Evolutionary conservation across 2,113 vertebrate species (phyloP).

Genomic region (Vidua chalybeata): DNA sequence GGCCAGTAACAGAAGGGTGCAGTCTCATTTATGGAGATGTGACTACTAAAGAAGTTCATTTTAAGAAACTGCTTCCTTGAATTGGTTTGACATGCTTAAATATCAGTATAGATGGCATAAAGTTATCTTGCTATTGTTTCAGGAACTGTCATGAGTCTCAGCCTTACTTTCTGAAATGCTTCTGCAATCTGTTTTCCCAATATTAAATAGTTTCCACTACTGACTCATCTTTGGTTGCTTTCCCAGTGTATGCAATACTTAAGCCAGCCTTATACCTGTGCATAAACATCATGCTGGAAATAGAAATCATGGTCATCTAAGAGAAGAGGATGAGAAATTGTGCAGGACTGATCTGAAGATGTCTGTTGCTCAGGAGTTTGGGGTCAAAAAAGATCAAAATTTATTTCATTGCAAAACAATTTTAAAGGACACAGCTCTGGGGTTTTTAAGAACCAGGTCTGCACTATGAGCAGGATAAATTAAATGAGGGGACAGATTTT

Average conservation of each 20-base stretch:
- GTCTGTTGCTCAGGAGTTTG: neutral
- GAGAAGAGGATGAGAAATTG: neutral
- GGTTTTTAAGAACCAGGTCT: neutral
- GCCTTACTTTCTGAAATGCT: constrained; percentile 37
- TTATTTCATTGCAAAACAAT: neutral
- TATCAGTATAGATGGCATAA: neutral
- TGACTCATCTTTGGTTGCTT: constrained; percentile 47
- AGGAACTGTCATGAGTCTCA: neutral
- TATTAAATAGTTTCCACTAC: constrained; percentile 60
- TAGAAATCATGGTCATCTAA: neutral
- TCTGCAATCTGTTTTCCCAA: constrained; percentile 22
- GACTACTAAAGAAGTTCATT: neutral
- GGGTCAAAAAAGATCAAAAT: neutral
- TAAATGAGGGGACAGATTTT: neutral
- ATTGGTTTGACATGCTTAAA: neutral
- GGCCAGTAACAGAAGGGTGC: neutral
- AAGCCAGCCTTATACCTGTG: constrained; percentile 10
- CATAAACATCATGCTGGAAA: constrained; percentile 13
- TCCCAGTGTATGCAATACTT: constrained; percentile 18
- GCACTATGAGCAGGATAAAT: neutral
- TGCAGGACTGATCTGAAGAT: neutral
- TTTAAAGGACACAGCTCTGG: neutral
- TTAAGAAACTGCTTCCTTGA: neutral
- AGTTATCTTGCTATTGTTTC: neutral
- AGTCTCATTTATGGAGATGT: neutral